Percentiles rank a stretch among this genome's conserved stretches.
phyloP scores from a whole-genome alignment of 2,797 vertebrate genomes.

The Hemibagrus guttatus region DNA sequence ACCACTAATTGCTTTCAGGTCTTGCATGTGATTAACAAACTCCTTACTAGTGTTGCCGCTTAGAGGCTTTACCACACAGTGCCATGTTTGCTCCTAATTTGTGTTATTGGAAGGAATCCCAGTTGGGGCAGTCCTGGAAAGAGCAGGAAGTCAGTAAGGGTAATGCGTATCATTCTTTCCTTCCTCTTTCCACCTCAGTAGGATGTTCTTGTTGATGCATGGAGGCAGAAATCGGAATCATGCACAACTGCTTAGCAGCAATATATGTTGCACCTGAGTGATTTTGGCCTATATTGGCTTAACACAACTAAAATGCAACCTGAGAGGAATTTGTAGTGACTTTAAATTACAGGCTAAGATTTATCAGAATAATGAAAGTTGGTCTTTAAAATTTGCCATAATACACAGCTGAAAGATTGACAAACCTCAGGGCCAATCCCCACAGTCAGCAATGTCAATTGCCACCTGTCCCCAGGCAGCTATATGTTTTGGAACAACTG shows the following conservation, averaged over 20 bases:
- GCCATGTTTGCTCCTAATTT: slow-evolving; percentile 26
- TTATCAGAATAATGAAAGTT: neutral
- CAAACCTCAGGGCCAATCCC: neutral
- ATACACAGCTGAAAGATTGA: neutral
- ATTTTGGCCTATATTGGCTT: neutral
- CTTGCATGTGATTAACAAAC: neutral
- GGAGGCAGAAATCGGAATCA: neutral
- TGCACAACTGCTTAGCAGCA: neutral
- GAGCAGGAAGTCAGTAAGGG: slow-evolving; percentile 9
- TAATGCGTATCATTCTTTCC: neutral
- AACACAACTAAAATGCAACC: neutral
- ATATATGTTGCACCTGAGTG: neutral
- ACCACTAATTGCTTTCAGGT: neutral
- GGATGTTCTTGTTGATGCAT: neutral
- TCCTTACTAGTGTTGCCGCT: neutral
- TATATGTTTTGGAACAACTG: slow-evolving; percentile 17
- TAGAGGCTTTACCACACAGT: neutral
- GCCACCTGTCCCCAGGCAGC: slow-evolving; percentile 17
- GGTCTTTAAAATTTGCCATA: neutral
- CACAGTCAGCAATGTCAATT: neutral
- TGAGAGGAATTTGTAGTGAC: no score
- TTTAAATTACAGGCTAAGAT: neutral
- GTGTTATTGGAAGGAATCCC: slow-evolving; percentile 13
- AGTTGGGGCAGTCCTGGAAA: slow-evolving; percentile 13
- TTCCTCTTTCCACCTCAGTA: neutral